Conservation (phyloP, 2,888 invertebrate species). For the Tetragonula carbonaria region DNA sequence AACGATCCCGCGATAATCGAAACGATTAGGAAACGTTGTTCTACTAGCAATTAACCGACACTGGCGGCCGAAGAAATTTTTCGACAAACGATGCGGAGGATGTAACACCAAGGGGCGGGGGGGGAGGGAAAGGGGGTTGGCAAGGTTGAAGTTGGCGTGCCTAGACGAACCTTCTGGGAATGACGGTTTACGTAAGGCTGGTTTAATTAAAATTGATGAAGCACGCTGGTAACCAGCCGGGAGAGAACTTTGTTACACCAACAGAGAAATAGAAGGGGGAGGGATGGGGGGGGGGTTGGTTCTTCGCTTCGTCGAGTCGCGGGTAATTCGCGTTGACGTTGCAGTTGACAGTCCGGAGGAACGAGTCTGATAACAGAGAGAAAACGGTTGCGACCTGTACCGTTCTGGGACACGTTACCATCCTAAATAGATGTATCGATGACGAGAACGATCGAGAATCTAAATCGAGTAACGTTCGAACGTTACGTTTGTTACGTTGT, state of each 20-base stretch:
- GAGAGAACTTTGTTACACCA: conserved; percentile 46
- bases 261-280: background rate
- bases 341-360: conserved; percentile 31
- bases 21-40: no score
- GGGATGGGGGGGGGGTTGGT: conserved; percentile 11
- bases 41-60: conserved; percentile 17
- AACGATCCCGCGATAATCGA: no score
- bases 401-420: background rate
- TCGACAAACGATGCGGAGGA: background rate
- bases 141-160: background rate
- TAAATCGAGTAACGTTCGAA: background rate
- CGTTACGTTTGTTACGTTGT: no score
- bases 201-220: conserved; percentile 69
- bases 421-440: background rate
- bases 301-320: conserved; percentile 60
- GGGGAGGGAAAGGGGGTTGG: background rate
- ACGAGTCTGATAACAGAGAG: background rate
- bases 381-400: background rate
- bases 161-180: conserved; percentile 34
- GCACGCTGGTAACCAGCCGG: conserved; percentile 21
- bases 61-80: background rate
- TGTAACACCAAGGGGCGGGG: background rate
- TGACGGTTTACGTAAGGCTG: conserved; percentile 60
- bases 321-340: conserved; percentile 51
- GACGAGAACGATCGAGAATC: background rate